Evolutionary conservation across 1,140 invertebrate genomes (phyloP).

Genomic region (Apocrypta bakeri): DNA sequence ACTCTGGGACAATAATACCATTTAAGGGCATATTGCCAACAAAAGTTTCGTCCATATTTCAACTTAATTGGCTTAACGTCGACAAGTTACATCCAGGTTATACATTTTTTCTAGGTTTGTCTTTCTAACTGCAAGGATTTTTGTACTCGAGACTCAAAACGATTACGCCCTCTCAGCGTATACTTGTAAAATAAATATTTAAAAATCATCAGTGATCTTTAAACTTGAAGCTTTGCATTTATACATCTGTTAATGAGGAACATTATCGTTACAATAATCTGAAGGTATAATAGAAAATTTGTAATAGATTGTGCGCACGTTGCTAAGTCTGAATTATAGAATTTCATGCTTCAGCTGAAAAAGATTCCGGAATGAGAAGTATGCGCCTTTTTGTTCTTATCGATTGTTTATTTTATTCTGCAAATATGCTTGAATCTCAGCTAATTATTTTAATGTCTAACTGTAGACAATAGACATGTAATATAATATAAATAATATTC

Average conservation of each 20-base stretch:
- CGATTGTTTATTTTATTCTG: slow-evolving; percentile 25
- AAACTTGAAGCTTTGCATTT: too few species aligned
- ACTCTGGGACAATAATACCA: background rate
- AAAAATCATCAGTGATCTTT: too few species aligned
- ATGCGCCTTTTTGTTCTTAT: slow-evolving; percentile 27
- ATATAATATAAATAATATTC: too few species aligned
- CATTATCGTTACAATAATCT: too few species aligned
- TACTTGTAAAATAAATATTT: too few species aligned
- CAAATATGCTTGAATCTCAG: slow-evolving; percentile 29
- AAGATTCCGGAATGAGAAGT: slow-evolving; percentile 23
- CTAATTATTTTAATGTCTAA: slow-evolving; percentile 15
- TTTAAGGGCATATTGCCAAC: slow-evolving; percentile 45
- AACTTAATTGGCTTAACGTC: slow-evolving; percentile 71
- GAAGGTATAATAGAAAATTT: slow-evolving; percentile 57
- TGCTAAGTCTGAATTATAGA: slow-evolving; percentile 35
- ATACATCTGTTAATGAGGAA: too few species aligned
- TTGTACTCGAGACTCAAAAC: too few species aligned
- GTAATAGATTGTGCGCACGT: slow-evolving; percentile 27
- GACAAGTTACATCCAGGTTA: slow-evolving; percentile 63
- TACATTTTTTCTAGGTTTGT: slow-evolving; percentile 31
- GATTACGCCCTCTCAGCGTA: too few species aligned
- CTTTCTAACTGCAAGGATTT: background rate
- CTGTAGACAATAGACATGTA: too few species aligned
- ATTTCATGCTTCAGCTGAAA: background rate
- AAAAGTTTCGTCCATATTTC: slow-evolving; percentile 67